Evolutionary conservation across 1,140 invertebrate genomes (phyloP), one percentile per base, ranked within the genome.

Genomic region (Pogonognathellus flavescens): DNA sequence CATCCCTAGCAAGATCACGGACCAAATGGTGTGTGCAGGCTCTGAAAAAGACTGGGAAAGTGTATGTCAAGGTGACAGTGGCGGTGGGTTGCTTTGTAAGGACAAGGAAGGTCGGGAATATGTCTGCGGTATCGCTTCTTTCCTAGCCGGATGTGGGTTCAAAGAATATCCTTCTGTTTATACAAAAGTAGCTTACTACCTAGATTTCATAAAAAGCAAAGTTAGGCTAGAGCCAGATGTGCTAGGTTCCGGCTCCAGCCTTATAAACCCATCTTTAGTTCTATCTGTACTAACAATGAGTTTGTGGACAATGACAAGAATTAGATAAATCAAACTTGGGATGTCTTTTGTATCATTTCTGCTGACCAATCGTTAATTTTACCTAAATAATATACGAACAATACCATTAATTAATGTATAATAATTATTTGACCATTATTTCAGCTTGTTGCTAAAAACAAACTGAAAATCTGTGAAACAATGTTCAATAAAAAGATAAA

Each of bases 1-100:
- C n/a, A 80, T 76, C 49, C 83, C 83, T 18, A 84, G 83, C n/a
- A 84, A 76, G n/a, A 84, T 72, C 25, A 84, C 66, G 4, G 70
- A 76, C 16, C 6, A 16, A 7, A 49, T 49, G 31, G 4, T 49
- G 3, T 76, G 70, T 50, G 70, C 70, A 6, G 41, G n/a, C 1
- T 76, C 70, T 76, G 31, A 49, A 6, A 9, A n/a, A 8, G 41
- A 76, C 7, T 49, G 5, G 41, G 70, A 76, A 16, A 76, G 70
- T 50, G 70, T 76, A 2, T 76, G 70, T 18, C 70, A 76, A 7
- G 70, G 70, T 7, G 70, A 76, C 16, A 41, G 22, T 18, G 70
- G 70, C 1, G 70, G 70, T 7, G 70, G 70, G 8, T 50, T 76
- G n/a, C 25, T 25, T 10, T 76, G 70, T 14, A 16, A 50, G 8